phyloP scores from a whole-genome alignment of 2,113 vertebrate species.

The Equus quagga region DNA sequence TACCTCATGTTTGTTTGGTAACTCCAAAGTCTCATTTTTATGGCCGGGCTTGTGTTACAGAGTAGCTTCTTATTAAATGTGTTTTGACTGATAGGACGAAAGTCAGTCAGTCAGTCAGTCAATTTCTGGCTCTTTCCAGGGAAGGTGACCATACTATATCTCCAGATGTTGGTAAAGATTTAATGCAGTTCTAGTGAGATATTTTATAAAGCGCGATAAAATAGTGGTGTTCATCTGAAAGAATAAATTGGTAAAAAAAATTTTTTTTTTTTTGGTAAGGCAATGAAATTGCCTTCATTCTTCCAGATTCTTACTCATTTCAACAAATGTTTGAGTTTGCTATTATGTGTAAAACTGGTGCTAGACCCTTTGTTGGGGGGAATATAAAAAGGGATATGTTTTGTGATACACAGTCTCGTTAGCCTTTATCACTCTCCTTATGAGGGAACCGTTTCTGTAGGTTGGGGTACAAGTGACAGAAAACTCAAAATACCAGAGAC shows the following conservation, averaged over 20 bases:
- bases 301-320: not conserved
- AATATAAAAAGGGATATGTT: not conserved
- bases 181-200: not conserved
- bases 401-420: not conserved
- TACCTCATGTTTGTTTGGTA: not conserved
- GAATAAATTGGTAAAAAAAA: not conserved
- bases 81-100: not conserved
- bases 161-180: not conserved
- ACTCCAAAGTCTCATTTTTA: not conserved
- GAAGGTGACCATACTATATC: not conserved
- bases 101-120: not conserved
- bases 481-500: not conserved
- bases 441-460: slow-evolving; percentile 2
- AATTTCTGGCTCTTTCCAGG: not conserved
- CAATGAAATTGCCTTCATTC: not conserved
- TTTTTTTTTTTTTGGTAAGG: not conserved
- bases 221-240: not conserved
- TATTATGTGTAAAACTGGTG: not conserved
- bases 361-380: not conserved
- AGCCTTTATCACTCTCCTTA: not conserved
- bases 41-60: not conserved
- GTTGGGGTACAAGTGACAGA: not conserved
- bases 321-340: not conserved
- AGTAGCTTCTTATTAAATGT: not conserved
- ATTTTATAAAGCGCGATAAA: not conserved